phyloP scores from a whole-genome alignment of 2,113 vertebrate genomes.

The Thryonomys swinderianus region DNA sequence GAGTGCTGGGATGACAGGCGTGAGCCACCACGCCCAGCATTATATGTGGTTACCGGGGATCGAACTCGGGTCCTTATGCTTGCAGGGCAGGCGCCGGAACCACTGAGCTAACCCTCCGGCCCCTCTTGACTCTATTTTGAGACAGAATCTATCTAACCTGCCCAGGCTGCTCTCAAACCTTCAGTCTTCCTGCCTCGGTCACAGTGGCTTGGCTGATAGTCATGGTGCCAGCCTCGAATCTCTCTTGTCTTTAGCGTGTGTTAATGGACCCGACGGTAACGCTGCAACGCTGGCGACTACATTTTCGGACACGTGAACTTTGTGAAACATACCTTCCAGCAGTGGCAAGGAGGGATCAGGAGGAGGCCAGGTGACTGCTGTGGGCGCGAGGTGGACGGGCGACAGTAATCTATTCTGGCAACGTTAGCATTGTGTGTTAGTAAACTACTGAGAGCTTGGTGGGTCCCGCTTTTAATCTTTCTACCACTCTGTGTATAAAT shows the following conservation, averaged over 20 bases:
- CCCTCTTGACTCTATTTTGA: background rate
- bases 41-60: too few species aligned
- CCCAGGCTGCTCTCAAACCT: background rate
- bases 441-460: background rate
- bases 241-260: background rate
- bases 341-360: background rate
- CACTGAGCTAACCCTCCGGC: too few species aligned
- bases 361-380: background rate
- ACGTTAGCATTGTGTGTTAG: background rate
- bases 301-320: background rate
- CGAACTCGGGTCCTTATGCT: too few species aligned
- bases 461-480: background rate
- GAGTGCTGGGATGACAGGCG: too few species aligned
- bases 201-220: background rate
- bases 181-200: background rate
- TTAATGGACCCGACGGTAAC: background rate
- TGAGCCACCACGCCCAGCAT: too few species aligned
- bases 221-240: background rate
- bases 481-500: background rate
- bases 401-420: background rate
- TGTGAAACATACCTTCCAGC: background rate
- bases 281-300: background rate
- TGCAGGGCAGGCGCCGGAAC: too few species aligned
- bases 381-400: fast-evolving
- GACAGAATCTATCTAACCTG: background rate